These are phyloP conservation scores for Rhingia campestris DNA, from an alignment of 2,888 invertebrate species.

Conservation along the genomic window DNA sequence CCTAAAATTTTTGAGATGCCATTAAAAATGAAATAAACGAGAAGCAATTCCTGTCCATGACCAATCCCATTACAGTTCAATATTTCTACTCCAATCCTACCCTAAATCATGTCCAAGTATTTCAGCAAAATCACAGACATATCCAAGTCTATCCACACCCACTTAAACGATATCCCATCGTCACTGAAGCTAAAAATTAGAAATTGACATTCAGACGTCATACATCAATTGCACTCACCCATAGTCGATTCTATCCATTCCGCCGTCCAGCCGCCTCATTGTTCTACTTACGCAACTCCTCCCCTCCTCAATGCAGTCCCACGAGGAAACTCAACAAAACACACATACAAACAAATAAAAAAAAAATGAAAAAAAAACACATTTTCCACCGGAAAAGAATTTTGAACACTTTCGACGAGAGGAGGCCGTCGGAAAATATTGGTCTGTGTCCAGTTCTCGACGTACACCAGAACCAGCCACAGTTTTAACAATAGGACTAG, in stretches of 20 bases:
- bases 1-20: too few relatives aligned
- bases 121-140: background rate
- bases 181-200: conserved; percentile 68
- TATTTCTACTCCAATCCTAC: too few relatives aligned
- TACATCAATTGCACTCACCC: conserved; percentile 65
- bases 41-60: too few relatives aligned
- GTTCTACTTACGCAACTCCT: conserved; percentile 15
- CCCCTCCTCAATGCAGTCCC: conserved; percentile 17
- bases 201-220: conserved; percentile 71
- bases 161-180: conserved; percentile 57
- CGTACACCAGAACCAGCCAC: conserved; percentile 28
- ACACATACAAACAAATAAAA: background rate
- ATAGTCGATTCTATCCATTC: conserved; percentile 16
- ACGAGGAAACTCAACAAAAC: background rate
- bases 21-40: too few relatives aligned
- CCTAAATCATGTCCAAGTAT: too few relatives aligned
- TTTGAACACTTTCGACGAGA: conserved; percentile 52
- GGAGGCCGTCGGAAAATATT: conserved; percentile 58
- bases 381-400: conserved; percentile 43
- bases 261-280: background rate
- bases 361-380: background rate
- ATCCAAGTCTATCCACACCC: conserved; percentile 38
- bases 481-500: conserved; percentile 53
- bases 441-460: conserved; percentile 34
- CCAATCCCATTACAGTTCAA: too few relatives aligned